Evolutionary conservation across 2,113 vertebrate species (phyloP), one percentile per base, ranked within the genome.

Genomic region (Dascyllus trimaculatus): DNA sequence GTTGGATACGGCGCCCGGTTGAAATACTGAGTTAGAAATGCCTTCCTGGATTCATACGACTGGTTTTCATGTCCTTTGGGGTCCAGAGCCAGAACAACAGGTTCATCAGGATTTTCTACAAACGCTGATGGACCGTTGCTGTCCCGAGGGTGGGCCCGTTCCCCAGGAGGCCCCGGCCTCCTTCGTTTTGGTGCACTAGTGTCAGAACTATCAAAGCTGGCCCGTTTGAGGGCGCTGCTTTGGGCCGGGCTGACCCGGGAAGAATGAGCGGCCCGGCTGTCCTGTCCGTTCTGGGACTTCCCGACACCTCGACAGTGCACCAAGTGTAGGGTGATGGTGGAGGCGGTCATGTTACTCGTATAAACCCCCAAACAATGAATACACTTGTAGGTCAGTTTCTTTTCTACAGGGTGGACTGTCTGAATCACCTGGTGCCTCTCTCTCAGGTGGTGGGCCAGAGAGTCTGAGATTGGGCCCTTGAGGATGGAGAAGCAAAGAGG

Each of bases 261-360:
- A 0, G 96, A 94, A 0, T 96, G 94, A 13, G 90, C 93, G 0
- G 92, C 87, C 76, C 97, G 96, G 32, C 95, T 96, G 11, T 98
- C 97, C 89, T 98, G 97, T 29, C 98, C 98, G 0, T 99, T 99
- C 76, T 97, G 98, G 40, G 97, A 94, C 90, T 99, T 99, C 4
- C 98, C 97, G 0, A 99, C 98, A 1, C 98, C 98, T 64, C 98
- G 94, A 89, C 98, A 99, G 91, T 99, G 98, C 24, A 99, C 98
- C 6, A 99, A 91, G 84, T 99, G 98, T 78, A 99, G 94, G 0
- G 98, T 99, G 69, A 99, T 99, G 11, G 98, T 99, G 10, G 98
- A 99, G 80, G 98, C 98, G 0, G 98, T 99, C 98, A 99, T 99
- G 94, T 99, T 99, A 90, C 97, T 99, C 0, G 98, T 99, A 18